Evolutionary conservation across 2,888 invertebrate genomes (phyloP).

Genomic region (Archaeoteleia sp.): DNA sequence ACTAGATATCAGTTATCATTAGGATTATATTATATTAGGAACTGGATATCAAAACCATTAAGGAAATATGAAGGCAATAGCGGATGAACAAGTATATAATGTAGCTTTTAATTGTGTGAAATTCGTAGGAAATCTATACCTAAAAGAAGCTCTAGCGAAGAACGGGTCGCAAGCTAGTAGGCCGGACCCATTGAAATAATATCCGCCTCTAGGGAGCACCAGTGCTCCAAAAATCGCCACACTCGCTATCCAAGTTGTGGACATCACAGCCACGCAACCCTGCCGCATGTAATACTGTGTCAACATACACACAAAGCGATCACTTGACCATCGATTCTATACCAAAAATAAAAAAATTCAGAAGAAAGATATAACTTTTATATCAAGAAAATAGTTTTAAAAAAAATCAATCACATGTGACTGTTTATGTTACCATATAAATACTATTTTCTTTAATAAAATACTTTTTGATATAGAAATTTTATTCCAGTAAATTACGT

Average conservation of each 20-base stretch:
- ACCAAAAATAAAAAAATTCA: conserved; percentile 7
- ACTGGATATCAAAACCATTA: too few species aligned
- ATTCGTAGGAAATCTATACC: conserved; percentile 69
- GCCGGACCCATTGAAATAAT: conserved; percentile 91
- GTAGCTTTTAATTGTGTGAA: background rate
- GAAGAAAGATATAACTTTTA: background rate
- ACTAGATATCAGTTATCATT: too few species aligned
- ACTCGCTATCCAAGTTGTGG: conserved; percentile 89
- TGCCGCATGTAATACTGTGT: conserved; percentile 77
- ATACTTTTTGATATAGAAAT: too few species aligned
- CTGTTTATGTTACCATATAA: too few species aligned
- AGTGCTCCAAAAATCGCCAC: conserved; percentile 88
- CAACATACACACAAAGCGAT: conserved; percentile 59
- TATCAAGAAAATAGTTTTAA: too few species aligned
- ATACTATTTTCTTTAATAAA: too few species aligned
- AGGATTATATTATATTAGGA: too few species aligned
- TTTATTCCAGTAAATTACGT: too few species aligned
- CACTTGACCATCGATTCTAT: conserved; percentile 5
- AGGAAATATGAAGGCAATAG: too few species aligned
- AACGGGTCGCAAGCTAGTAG: conserved; percentile 92
- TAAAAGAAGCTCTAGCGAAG: conserved; percentile 84
- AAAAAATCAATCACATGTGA: too few species aligned
- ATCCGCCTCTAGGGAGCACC: conserved; percentile 89
- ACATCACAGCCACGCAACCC: conserved; percentile 90
- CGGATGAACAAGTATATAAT: background rate